A percentile compares a stretch with the other conserved stretches of the same genome.
Evolutionary conservation across 2,113 vertebrate genomes (phyloP).

Genomic region (Poeciliopsis turrubarensis): DNA sequence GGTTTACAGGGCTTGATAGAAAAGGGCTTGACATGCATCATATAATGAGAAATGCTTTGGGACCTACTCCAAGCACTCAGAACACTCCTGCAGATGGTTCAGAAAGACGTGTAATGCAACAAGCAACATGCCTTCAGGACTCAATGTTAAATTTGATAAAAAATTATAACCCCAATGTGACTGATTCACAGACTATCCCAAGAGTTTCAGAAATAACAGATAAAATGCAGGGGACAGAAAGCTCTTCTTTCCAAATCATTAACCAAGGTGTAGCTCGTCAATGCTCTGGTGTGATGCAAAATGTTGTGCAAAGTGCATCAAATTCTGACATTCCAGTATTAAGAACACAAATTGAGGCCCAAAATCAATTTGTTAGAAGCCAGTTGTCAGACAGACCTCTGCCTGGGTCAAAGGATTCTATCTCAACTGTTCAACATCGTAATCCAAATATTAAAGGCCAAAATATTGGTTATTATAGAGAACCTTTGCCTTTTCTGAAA

Average conservation of each 20-base stretch:
- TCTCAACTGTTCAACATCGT: conserved; percentile 7
- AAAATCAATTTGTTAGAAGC: neutral
- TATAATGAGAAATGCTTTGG: neutral
- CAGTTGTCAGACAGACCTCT: conserved; percentile 8
- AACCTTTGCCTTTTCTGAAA: conserved; percentile 18
- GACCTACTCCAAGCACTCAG: conserved; percentile 8
- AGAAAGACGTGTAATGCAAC: neutral
- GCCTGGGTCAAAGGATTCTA: neutral
- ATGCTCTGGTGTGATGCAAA: conserved; percentile 15
- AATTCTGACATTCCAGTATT: conserved; percentile 2
- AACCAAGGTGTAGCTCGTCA: neutral
- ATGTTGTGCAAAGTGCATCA: neutral
- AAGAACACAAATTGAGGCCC: conserved; percentile 12
- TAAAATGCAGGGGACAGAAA: conserved; percentile 1
- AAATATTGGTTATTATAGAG: conserved; percentile 1
- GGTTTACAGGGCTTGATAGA: conserved; percentile 3
- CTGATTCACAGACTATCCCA: conserved; percentile 3
- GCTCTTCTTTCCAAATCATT: neutral
- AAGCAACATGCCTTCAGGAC: neutral
- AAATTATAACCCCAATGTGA: neutral
- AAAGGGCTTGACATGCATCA: neutral
- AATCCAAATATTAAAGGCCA: conserved; percentile 5
- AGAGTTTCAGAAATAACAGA: neutral
- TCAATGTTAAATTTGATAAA: conserved; percentile 10
- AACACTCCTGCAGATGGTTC: neutral